Evolutionary conservation across 2,888 invertebrate species (phyloP).

Genomic region (Agrochola lota): DNA sequence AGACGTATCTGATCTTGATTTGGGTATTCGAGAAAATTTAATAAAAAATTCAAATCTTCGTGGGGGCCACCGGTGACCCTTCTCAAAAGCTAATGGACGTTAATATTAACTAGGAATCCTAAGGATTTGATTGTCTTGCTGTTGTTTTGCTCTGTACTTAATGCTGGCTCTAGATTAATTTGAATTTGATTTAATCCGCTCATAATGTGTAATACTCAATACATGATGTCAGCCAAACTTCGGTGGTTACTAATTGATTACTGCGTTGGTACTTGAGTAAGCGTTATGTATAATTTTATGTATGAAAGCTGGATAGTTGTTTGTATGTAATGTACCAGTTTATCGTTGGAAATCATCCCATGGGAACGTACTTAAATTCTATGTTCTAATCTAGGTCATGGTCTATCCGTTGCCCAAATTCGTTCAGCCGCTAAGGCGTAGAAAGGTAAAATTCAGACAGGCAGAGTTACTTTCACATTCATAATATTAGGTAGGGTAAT

Average conservation of each 20-base stretch:
- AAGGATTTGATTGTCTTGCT: slow-evolving; percentile 56
- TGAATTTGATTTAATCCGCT: slow-evolving; percentile 38
- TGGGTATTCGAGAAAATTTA: slow-evolving; percentile 64
- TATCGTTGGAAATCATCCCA: background rate
- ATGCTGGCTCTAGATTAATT: slow-evolving; percentile 44
- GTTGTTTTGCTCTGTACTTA: slow-evolving; percentile 20
- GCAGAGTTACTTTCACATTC: background rate
- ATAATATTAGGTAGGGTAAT: background rate
- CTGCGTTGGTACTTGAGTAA: background rate
- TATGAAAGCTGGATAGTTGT: background rate
- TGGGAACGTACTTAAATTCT: background rate
- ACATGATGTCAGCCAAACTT: slow-evolving; percentile 29
- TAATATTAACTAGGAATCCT: slow-evolving; percentile 64
- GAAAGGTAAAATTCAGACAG: too few species aligned
- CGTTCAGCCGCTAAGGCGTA: background rate
- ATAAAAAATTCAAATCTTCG: slow-evolving; percentile 67
- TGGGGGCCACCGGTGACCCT: slow-evolving; percentile 59
- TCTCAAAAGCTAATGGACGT: slow-evolving; percentile 63
- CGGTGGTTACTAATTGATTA: slow-evolving; percentile 33
- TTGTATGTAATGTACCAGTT: background rate
- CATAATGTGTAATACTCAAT: slow-evolving; percentile 39
- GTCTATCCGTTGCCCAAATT: background rate
- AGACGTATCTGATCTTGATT: slow-evolving; percentile 63
- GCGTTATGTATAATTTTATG: background rate
- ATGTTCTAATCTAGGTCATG: background rate